Evolutionary conservation across 2,113 vertebrate genomes (phyloP).

Genomic region (Hydrolagus affinis): DNA sequence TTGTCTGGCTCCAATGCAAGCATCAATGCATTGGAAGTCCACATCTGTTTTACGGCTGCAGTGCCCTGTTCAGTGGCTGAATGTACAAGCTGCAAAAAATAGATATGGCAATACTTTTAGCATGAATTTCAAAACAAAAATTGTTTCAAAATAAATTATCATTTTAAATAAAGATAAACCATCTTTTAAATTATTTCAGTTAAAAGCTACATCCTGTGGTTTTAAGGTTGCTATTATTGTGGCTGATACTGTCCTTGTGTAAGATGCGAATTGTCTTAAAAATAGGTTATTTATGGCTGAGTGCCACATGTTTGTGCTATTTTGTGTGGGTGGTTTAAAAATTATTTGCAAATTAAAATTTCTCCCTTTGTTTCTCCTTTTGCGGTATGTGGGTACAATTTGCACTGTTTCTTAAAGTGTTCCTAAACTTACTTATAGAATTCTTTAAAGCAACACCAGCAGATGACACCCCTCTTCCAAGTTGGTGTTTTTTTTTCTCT

Average conservation of each 20-base stretch:
- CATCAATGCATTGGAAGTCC: not conserved
- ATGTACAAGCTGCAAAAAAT: not conserved
- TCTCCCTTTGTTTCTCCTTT: no score
- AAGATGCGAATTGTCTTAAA: not conserved
- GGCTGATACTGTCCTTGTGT: not conserved
- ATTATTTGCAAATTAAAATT: no score
- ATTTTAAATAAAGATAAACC: not conserved
- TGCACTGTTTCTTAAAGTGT: no score
- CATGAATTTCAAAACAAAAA: not conserved
- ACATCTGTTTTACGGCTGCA: not conserved
- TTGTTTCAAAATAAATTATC: not conserved
- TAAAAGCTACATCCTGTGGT: not conserved
- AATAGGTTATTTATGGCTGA: not conserved
- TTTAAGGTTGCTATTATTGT: not conserved
- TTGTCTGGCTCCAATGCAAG: not conserved
- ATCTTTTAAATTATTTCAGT: not conserved
- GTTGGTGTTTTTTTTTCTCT: no score
- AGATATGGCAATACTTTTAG: not conserved
- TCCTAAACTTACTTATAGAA: no score
- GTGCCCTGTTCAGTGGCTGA: not conserved
- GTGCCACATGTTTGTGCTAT: not conserved
- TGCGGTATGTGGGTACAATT: no score
- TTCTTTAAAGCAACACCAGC: no score
- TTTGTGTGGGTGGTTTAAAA: no score
- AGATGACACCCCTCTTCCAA: no score